Evolutionary conservation across 1,140 invertebrate genomes (phyloP).

Genomic region (Drosophila dunni): DNA sequence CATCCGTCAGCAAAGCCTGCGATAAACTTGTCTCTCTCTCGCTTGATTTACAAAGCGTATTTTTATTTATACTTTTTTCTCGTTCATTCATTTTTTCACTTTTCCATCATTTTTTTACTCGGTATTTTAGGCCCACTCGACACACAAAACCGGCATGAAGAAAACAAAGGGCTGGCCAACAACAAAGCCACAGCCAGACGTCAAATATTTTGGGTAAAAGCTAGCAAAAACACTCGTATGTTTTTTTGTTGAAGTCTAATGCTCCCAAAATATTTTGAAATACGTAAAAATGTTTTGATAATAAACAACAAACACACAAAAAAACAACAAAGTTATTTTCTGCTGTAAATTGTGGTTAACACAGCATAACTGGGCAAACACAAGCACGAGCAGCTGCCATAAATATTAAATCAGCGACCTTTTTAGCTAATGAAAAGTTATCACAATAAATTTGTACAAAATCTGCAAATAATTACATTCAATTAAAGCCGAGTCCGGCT

Average conservation of each 20-base stretch:
- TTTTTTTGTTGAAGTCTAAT: background rate
- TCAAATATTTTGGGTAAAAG: constrained; percentile 14
- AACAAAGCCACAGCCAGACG: constrained; percentile 7
- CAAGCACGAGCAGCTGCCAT: background rate
- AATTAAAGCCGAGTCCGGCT: background rate
- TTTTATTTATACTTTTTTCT: constrained; percentile 41
- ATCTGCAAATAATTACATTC: background rate
- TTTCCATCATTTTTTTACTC: constrained; percentile 1
- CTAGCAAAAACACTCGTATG: constrained; percentile 3
- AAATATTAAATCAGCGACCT: constrained; percentile 16
- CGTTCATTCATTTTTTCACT: constrained; percentile 3
- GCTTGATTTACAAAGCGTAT: constrained; percentile 62
- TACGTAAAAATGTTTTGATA: constrained; percentile 20
- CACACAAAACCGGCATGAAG: constrained; percentile 6
- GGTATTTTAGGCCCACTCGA: constrained; percentile 4
- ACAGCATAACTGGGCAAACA: background rate
- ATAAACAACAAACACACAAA: constrained; percentile 23
- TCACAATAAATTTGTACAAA: background rate
- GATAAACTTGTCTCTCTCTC: constrained; percentile 59
- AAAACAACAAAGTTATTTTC: background rate
- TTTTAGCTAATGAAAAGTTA: constrained; percentile 1
- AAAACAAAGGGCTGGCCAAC: constrained; percentile 9
- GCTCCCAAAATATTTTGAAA: constrained; percentile 1
- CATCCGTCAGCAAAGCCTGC: constrained; percentile 36
- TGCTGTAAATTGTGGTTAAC: background rate